Percentiles rank a stretch among this genome's conserved stretches.
Conservation (phyloP, 92 coral and sea anemone species). For the Zoanthus solanderi region DNA sequence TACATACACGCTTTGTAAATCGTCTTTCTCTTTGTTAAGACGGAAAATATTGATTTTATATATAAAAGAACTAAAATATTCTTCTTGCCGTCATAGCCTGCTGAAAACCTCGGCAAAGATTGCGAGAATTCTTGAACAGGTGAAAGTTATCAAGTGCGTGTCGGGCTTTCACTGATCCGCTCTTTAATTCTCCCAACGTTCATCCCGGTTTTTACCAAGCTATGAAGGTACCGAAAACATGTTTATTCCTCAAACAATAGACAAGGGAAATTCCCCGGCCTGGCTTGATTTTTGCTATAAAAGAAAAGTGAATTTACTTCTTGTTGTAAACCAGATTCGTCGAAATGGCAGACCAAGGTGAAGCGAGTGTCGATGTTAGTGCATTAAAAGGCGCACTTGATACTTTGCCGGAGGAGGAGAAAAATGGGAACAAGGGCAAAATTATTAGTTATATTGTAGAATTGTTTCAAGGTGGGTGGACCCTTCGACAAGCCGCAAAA, state of each 20-base stretch:
- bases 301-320: not conserved
- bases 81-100: no score
- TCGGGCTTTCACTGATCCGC: no score
- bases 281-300: not conserved
- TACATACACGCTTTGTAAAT: no score
- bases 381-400: slow-evolving; percentile 26
- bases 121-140: not conserved
- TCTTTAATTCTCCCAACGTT: no score
- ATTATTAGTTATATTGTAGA: slow-evolving; percentile 34
- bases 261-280: not conserved
- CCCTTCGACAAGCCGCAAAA: slow-evolving; percentile 37
- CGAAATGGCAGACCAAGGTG: slow-evolving; percentile 4
- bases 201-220: no score
- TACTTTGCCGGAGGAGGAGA: slow-evolving; percentile 52
- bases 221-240: no score
- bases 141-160: no score
- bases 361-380: not conserved
- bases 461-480: slow-evolving; percentile 56
- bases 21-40: no score
- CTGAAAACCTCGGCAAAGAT: no score
- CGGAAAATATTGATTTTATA: no score
- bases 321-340: not conserved
- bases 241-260: not conserved
- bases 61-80: no score
- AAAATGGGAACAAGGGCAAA: slow-evolving; percentile 47